Base-by-base conservation (phyloP, 2,888 invertebrate species). In the Tubiluchus corallicola region DNA sequence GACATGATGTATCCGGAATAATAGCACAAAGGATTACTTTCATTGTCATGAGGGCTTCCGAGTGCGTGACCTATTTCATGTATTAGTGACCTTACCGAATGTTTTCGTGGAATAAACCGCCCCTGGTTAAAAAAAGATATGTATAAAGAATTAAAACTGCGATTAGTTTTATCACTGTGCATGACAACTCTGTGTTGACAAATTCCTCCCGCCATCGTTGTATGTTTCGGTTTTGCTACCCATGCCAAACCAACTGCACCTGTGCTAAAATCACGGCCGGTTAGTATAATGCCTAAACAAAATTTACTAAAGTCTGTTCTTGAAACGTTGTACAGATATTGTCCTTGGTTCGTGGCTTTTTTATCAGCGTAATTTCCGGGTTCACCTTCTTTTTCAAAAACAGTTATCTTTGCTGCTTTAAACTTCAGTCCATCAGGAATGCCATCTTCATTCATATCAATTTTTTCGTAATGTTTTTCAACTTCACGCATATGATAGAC, bases 11-110 rank as follows among this genome's bases (percentile, higher is more conserved):
- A n/a, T n/a, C n/a, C n/a, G n/a, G n/a, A n/a, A n/a, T n/a, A n/a
- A n/a, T n/a, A n/a, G n/a, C n/a, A n/a, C n/a, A n/a, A n/a, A n/a
- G n/a, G n/a, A n/a, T n/a, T n/a, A n/a, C n/a, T n/a, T n/a, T n/a
- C n/a, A n/a, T n/a, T n/a, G n/a, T 59, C 58, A 45, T 59, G 59
- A 13, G 47, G 47, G 45, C 57, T 54, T 4, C 60, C 60, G 49
- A 60, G 57, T 47, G 51, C 53, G 47, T 60, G 60, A 13, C 59
- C 60, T 5, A 58, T 43, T 47, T 60, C 60, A 46, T 60, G 60
- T 1, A 53, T 47, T 1, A 59, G 17, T 3, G 53, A 53, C 3
- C 55, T 44, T 2, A 52, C 47, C 20, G 50, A 44, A 29, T 51
- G 47, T 20, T 52, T 49, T 15, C 49, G 42, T n/a, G 54, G 50